phyloP scores from a whole-genome alignment of 1,140 invertebrate genomes.

The Drosophila tropicalis region DNA sequence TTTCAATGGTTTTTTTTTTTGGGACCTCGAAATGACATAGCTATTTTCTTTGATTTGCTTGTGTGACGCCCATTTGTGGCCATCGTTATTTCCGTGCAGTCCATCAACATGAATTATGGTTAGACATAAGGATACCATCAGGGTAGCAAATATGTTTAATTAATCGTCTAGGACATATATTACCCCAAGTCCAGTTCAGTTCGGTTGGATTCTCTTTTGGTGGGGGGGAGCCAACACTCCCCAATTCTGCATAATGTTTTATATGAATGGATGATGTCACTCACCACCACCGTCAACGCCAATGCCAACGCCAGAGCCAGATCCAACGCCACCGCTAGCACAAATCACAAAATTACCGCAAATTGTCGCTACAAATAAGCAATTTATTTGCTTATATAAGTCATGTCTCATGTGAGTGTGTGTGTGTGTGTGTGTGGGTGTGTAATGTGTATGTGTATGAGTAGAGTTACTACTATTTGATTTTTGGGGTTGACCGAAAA shows the following conservation, averaged over 20 bases:
- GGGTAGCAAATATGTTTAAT: conserved; percentile 67
- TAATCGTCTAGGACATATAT: conserved; percentile 58
- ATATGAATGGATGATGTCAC: conserved; percentile 63
- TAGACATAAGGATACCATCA: conserved; percentile 15
- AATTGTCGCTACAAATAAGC: conserved; percentile 82
- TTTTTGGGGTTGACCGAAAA: conserved; percentile 40
- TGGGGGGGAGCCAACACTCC: conserved; percentile 25
- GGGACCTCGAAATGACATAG: too few species aligned
- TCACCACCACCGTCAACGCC: conserved; percentile 25
- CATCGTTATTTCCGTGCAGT: neutral
- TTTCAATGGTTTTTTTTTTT: neutral
- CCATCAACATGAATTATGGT: conserved; percentile 47
- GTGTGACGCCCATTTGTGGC: neutral
- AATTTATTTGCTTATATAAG: conserved; percentile 77
- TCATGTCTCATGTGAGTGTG: conserved; percentile 25
- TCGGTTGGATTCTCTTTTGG: neutral
- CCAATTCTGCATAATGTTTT: conserved; percentile 10
- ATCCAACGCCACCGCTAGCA: conserved; percentile 16
- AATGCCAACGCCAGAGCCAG: neutral
- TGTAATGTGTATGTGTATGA: neutral
- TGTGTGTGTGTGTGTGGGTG: neutral
- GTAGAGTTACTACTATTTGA: conserved; percentile 35
- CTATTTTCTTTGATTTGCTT: neutral
- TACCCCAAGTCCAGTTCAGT: conserved; percentile 26
- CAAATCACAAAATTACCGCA: conserved; percentile 80